A percentile compares a stretch with the other conserved stretches of the same genome.
Conservation (phyloP, 2,113 vertebrate genomes). For the Bujurquina vittata region DNA sequence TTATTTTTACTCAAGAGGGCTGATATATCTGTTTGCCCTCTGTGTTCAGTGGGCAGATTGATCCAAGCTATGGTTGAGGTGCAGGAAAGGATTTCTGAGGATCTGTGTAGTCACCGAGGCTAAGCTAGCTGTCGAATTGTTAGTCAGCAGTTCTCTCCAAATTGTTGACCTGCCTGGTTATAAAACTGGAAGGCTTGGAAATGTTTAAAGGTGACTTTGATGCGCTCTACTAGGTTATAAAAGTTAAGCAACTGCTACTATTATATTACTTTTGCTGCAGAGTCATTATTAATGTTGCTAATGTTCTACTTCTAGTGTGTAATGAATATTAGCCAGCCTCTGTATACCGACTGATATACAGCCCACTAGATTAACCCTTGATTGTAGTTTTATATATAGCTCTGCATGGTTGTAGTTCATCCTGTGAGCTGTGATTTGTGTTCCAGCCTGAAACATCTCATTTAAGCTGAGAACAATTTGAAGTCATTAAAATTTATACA, state of each 20-base stretch:
- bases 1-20: background rate
- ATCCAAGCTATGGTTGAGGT: background rate
- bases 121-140: background rate
- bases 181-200: background rate
- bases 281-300: background rate
- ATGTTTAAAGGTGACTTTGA: background rate
- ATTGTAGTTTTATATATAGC: background rate
- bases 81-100: background rate
- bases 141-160: background rate
- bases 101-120: background rate
- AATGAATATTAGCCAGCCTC: background rate
- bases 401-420: background rate
- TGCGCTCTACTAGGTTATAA: background rate
- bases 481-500: slow-evolving; percentile 5
- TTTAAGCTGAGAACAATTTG: background rate
- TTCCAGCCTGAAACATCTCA: background rate
- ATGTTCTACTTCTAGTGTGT: background rate
- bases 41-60: background rate
- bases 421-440: no score
- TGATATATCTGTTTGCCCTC: background rate
- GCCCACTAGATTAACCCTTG: background rate
- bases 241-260: background rate
- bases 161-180: background rate
- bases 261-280: background rate
- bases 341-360: no score